These are phyloP conservation scores for Bos javanicus DNA, from an alignment of 2,113 vertebrate genomes.

Conservation along the genomic window DNA sequence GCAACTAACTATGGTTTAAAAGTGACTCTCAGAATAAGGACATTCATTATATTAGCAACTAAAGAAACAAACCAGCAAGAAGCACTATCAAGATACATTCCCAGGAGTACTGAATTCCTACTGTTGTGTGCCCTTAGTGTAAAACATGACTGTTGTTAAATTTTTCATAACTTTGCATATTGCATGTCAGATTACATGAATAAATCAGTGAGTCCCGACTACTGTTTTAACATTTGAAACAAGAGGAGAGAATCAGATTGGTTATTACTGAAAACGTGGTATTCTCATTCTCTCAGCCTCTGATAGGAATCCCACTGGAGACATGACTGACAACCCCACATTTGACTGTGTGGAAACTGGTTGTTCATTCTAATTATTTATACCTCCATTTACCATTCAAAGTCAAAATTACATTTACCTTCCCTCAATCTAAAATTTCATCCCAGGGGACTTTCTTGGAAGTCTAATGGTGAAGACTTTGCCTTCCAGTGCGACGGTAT, in stretches of 20 bases:
- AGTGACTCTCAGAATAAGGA: conserved; percentile 52
- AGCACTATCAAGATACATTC: not conserved
- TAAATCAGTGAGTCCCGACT: not conserved
- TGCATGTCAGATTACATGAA: not conserved
- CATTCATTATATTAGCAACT: not conserved
- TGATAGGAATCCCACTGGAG: not conserved
- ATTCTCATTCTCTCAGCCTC: not conserved
- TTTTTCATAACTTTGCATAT: not conserved
- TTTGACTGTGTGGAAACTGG: not conserved
- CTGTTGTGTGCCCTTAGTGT: not conserved
- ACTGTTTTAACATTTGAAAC: not conserved
- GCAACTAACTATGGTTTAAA: conserved; percentile 46
- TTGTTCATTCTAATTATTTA: not conserved
- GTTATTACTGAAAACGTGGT: fast-evolving
- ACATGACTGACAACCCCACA: not conserved
- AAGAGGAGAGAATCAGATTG: not conserved
- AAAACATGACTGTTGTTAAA: not conserved
- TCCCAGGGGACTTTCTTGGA: not conserved
- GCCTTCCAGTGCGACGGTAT: not conserved
- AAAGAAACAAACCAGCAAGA: not conserved
- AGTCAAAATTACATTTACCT: not conserved
- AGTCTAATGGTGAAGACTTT: not conserved
- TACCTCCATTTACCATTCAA: not conserved
- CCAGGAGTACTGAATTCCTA: not conserved
- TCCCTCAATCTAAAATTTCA: not conserved